Evolutionary conservation across 1,140 invertebrate species (phyloP).

Genomic region (Drosophila teissieri): DNA sequence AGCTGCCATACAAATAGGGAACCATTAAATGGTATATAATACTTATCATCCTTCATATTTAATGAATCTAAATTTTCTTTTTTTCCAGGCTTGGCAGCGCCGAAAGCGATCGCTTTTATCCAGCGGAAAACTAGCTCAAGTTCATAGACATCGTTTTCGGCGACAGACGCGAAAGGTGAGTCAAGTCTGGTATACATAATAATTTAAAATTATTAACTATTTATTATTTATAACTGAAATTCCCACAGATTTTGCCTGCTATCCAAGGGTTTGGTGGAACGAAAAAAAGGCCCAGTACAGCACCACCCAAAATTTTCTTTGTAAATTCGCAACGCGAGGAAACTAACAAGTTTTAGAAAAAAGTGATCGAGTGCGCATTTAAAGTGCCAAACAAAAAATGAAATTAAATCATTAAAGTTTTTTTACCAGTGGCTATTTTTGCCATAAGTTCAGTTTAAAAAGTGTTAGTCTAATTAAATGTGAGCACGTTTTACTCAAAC

Average conservation of each 20-base stretch:
- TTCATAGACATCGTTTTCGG: slow-evolving; percentile 63
- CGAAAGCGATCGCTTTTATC: slow-evolving; percentile 45
- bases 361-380: slow-evolving; percentile 26
- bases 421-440: slow-evolving; percentile 10
- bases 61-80: not conserved
- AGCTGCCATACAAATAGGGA: not conserved
- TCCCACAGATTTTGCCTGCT: slow-evolving; percentile 45
- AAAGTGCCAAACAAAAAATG: slow-evolving; percentile 48
- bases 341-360: not conserved
- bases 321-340: slow-evolving; percentile 14
- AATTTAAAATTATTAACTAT: too few species aligned
- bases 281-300: slow-evolving; percentile 47
- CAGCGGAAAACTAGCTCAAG: slow-evolving; percentile 52
- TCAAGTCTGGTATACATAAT: too few species aligned
- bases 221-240: not conserved
- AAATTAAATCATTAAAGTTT: slow-evolving; percentile 5
- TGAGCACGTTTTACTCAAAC: not conserved
- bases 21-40: too few species aligned
- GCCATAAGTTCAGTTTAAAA: not conserved
- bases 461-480: slow-evolving; percentile 4
- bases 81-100: slow-evolving; percentile 56
- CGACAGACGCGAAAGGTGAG: slow-evolving; percentile 47
- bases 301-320: slow-evolving; percentile 56
- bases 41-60: too few species aligned
- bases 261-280: not conserved